phyloP scores from a whole-genome alignment of 2,888 invertebrate species.

The Lutraria lutraria region DNA sequence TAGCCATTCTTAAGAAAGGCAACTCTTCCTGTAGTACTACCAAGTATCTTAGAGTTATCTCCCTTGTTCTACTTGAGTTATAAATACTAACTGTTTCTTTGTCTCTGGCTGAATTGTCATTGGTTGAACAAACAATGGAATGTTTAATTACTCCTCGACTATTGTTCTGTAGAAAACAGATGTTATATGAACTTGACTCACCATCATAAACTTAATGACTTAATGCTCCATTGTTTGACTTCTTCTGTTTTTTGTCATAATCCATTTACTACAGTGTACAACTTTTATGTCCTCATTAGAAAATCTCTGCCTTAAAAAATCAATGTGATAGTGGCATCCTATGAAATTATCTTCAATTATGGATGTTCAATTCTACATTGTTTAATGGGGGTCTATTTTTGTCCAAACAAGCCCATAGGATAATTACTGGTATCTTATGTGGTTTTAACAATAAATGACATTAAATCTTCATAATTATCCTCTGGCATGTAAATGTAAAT shows the following conservation, averaged over 20 bases:
- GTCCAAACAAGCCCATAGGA: too few relatives aligned
- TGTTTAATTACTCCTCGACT: neutral
- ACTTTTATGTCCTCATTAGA: neutral
- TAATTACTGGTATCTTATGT: too few relatives aligned
- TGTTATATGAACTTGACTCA: neutral
- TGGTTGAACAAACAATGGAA: neutral
- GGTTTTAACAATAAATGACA: too few relatives aligned
- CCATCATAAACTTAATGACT: constrained; percentile 11
- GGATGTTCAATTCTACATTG: too few relatives aligned
- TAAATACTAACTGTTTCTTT: neutral
- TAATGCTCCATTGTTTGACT: constrained; percentile 3
- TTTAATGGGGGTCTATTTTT: too few relatives aligned
- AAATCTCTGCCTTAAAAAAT: neutral
- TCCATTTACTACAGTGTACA: neutral
- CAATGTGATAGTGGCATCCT: neutral
- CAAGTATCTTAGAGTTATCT: neutral
- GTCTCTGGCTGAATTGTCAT: neutral
- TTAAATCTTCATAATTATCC: too few relatives aligned
- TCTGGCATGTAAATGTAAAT: too few relatives aligned
- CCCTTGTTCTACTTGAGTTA: neutral
- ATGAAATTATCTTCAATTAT: too few relatives aligned
- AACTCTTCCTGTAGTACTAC: neutral
- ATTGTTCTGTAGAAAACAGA: neutral
- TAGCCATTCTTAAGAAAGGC: neutral
- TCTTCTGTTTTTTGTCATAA: neutral